Evolutionary conservation across 2,888 invertebrate species (phyloP), one percentile per base, ranked within the genome.

Genomic region (Sisyra nigra): DNA sequence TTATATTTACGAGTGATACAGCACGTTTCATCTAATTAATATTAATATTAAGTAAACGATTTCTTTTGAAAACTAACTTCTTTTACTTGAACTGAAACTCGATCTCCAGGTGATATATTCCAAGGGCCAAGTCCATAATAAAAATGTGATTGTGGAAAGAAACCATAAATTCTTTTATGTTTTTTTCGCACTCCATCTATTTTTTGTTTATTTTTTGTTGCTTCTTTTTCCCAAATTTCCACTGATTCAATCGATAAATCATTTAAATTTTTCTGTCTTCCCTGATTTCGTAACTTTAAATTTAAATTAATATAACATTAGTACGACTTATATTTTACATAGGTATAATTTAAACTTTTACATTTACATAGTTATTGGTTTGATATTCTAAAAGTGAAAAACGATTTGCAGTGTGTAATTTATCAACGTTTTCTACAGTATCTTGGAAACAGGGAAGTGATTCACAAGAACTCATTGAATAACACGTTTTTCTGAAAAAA

Each of bases 121-220:
- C 66, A 68, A 1, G 67, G 67, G 1, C 71, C 70, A 17, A 71
- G 54, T 1, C 67, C 69, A 44, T 62, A 57, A 2, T 67, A 49
- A 46, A 71, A 69, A 49, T 67, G 61, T 0, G 69, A 60, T 18
- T 63, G 60, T 1, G 68, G 60, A 0, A 58, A 51, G 6, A 71
- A 52, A 1, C 62, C 68, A 48, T 66, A 69, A 38, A 65, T 53
- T 46, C 70, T 55, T 10, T 58, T 57, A 48, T 68, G 66, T 40
- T 18, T 3, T n/a, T 18, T 24, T 5, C 24, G 24, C 7, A 24
- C 24, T 24, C 24, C 24, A 7, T 3, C 7, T 3, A 24, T 24
- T 24, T 24, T 24, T 24, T 24, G 5, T 7, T 24, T 24, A 5
- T 3, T 24, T 7, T 24, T 24, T 34, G 15, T 5, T 15, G 13